A percentile compares a stretch with the other conserved stretches of the same genome.
phyloP scores from a whole-genome alignment of 1,140 invertebrate genomes.

The Adoxophyes honmai region DNA sequence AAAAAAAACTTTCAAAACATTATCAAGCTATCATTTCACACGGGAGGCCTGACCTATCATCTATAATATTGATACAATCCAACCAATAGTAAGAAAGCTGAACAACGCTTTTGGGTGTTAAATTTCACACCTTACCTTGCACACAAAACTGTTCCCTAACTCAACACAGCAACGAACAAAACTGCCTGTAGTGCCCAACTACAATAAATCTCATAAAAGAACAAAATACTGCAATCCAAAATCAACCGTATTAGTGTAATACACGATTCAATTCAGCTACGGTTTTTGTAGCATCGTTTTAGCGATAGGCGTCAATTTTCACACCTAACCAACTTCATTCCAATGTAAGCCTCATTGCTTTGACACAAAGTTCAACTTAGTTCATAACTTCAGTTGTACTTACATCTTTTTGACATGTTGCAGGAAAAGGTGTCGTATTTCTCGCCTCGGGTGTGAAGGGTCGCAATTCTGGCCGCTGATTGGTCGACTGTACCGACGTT shows the following conservation, averaged over 20 bases:
- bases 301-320: conserved; percentile 59
- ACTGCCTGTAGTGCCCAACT: background rate
- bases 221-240: conserved; percentile 18
- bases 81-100: conserved; percentile 33
- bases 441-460: conserved; percentile 71
- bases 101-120: conserved; percentile 53
- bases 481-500: conserved; percentile 36
- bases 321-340: conserved; percentile 45
- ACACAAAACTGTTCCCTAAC: conserved; percentile 9
- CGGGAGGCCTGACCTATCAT: no score
- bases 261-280: background rate
- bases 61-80: background rate
- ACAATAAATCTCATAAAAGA: conserved; percentile 11
- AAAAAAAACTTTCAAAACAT: no score
- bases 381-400: background rate
- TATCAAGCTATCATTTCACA: no score
- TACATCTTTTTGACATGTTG: conserved; percentile 31
- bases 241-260: conserved; percentile 21
- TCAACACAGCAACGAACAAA: conserved; percentile 4
- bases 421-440: conserved; percentile 63
- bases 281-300: background rate
- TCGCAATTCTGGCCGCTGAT: conserved; percentile 44
- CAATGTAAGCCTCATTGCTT: conserved; percentile 23
- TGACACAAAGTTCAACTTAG: conserved; percentile 23
- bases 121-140: conserved; percentile 53